Conservation (phyloP, 2,113 vertebrate species). For the Chaenogobius annularis region DNA sequence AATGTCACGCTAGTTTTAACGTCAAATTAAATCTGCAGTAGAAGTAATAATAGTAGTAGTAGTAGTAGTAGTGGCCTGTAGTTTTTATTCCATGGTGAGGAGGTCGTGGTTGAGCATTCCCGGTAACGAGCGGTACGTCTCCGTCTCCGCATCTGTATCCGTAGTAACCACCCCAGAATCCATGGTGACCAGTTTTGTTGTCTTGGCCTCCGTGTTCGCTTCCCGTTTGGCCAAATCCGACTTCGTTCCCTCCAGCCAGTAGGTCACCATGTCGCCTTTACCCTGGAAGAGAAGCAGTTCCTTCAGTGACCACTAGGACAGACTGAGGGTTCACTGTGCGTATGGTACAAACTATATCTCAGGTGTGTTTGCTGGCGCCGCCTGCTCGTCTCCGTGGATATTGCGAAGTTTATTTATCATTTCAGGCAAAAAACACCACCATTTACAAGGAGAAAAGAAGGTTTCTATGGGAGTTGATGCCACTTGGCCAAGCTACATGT, state of each 20-base stretch:
- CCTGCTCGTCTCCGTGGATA: no score
- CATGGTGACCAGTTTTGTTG: constrained; percentile 10
- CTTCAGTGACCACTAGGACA: background rate
- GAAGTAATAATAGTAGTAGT: background rate
- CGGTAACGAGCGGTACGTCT: constrained; percentile 64
- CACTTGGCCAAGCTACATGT: no score
- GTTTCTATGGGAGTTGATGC: no score
- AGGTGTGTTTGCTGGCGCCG: no score
- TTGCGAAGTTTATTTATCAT: no score
- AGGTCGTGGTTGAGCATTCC: constrained; percentile 57
- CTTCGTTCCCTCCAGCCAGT: constrained; percentile 83
- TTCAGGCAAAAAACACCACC: no score
- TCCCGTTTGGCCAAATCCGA: constrained; percentile 41
- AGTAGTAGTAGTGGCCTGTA: background rate
- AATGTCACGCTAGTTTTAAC: no score
- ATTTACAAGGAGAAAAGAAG: no score
- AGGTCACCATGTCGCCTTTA: constrained; percentile 86
- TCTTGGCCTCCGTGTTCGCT: background rate
- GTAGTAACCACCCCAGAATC: constrained; percentile 19
- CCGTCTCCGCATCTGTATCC: constrained; percentile 36
- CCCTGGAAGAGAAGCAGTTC: constrained; percentile 61
- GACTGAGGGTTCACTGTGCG: background rate
- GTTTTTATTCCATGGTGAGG: constrained; percentile 44
- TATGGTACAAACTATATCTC: no score
- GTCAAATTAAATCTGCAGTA: no score